A percentile compares a stretch with the other conserved stretches of the same genome.
These are phyloP conservation scores for Nipponia nippon DNA, from an alignment of 2,113 vertebrate genomes.

Conservation along the genomic window DNA sequence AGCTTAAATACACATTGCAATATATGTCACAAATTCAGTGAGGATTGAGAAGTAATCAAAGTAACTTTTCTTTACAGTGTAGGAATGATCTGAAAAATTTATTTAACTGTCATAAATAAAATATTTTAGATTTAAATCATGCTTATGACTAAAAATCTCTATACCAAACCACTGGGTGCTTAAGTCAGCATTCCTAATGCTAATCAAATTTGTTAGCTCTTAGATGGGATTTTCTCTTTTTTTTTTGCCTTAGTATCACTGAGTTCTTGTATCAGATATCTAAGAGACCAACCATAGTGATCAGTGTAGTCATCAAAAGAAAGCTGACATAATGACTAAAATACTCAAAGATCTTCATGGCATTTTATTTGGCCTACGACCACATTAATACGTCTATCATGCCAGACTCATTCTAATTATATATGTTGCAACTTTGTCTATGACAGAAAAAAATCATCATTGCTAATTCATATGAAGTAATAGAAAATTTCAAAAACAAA, in stretches of 20 bases:
- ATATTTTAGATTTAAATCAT: neutral
- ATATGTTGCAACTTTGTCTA: neutral
- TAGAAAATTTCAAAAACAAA: neutral
- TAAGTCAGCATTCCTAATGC: neutral
- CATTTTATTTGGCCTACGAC: neutral
- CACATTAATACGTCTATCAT: neutral
- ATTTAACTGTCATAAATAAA: neutral
- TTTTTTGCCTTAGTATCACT: neutral
- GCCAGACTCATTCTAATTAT: neutral
- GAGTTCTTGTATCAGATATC: neutral
- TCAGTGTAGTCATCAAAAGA: neutral
- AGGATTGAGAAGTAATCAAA: neutral
- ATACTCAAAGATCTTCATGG: neutral
- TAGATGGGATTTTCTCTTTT: neutral
- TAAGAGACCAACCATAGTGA: neutral
- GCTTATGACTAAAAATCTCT: neutral
- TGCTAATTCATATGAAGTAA: neutral
- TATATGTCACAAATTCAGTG: neutral
- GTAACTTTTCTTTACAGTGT: neutral
- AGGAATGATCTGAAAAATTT: neutral
- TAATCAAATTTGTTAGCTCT: neutral
- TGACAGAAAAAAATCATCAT: neutral
- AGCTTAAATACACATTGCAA: neutral
- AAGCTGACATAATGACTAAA: neutral
- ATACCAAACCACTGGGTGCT: neutral